Evolutionary conservation across 1,140 invertebrate species (phyloP), one percentile per base, ranked within the genome.

Genomic region (Caerostris extrusa): DNA sequence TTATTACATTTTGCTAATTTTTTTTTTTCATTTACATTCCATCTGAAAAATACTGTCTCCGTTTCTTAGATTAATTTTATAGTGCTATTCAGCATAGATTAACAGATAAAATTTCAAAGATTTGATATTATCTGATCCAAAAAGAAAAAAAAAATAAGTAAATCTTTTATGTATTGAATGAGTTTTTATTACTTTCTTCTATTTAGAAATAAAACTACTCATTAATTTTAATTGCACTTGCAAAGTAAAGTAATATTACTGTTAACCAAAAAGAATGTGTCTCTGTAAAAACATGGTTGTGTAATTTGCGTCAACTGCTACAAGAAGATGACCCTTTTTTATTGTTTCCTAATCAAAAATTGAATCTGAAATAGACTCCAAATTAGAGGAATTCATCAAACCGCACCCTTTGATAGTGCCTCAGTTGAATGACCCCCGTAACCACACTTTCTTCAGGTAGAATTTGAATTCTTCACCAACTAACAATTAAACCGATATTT

Each of bases 401-500:
- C 60, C 61, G n/a, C 58, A 88, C 61, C 60, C 86, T 58, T 60
- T 85, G 17, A 67, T 55, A 53, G 64, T 3, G 10, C 8, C 58
- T 53, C 57, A 55, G 88, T 90, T 90, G 88, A 90, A 90, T 58
- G 69, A 90, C 88, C 88, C 12, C 88, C 3, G 55, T 5, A 6
- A 57, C 17, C 8, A 12, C 53, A 56, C 50, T 55, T 71, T 77
- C 69, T 67, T 19, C 12, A 53, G 50, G 34, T 34, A 88, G 86
- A 7, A 14, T 57, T 88, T 57, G 55, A 77, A 90, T 71, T 90
- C 88, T 56, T 17, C n/a, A 57, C 77, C 50, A 69, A 61, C 57
- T 10, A 85, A 64, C 90, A 92, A 92, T 92, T 92, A 92, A 92
- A 92, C 19, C 57, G n/a, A 61, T 34, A 85, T 92, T 92, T 92